Evolutionary conservation across 2,888 invertebrate species (phyloP).

Genomic region (Zhuqinia jingwanae): DNA sequence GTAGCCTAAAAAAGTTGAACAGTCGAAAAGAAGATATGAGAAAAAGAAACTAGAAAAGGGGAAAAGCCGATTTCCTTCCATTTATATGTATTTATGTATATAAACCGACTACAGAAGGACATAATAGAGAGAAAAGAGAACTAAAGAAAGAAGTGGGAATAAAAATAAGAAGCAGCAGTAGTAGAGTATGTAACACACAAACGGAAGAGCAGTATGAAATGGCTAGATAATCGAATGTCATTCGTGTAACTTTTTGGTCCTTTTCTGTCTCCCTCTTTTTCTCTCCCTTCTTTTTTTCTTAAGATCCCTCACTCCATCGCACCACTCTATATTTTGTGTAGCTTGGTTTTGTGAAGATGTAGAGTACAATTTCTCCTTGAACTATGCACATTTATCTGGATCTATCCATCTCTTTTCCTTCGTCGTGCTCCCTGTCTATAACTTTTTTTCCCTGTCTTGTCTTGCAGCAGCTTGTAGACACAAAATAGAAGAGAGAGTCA

Average conservation of each 20-base stretch:
- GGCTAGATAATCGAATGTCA: conserved; percentile 78
- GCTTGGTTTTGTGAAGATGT: conserved; percentile 31
- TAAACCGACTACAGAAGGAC: conserved; percentile 2
- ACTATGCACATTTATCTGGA: conserved; percentile 44
- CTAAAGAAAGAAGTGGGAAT: conserved; percentile 28
- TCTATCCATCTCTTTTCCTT: conserved; percentile 15
- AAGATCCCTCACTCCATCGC: conserved; percentile 9
- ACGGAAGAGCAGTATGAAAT: conserved; percentile 64
- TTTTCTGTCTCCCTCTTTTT: conserved; percentile 32
- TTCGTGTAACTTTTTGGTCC: conserved; percentile 69
- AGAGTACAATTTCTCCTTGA: conserved; percentile 45
- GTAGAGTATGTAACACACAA: too few species aligned
- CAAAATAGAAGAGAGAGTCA: background rate
- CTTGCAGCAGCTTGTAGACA: too few species aligned
- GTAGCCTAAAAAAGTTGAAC: conserved; percentile 25
- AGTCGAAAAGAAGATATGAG: background rate
- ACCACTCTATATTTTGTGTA: conserved; percentile 21
- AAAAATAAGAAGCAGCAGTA: conserved; percentile 40
- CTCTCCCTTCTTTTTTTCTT: conserved; percentile 10
- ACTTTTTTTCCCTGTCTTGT: background rate
- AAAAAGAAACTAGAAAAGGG: conserved; percentile 42
- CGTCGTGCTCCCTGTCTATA: conserved; percentile 2
- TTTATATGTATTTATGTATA: conserved; percentile 60
- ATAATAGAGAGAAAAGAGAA: conserved; percentile 28
- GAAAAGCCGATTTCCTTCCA: conserved; percentile 63